phyloP scores from a whole-genome alignment of 23 tunicate species.

The Oikopleura dioica region DNA sequence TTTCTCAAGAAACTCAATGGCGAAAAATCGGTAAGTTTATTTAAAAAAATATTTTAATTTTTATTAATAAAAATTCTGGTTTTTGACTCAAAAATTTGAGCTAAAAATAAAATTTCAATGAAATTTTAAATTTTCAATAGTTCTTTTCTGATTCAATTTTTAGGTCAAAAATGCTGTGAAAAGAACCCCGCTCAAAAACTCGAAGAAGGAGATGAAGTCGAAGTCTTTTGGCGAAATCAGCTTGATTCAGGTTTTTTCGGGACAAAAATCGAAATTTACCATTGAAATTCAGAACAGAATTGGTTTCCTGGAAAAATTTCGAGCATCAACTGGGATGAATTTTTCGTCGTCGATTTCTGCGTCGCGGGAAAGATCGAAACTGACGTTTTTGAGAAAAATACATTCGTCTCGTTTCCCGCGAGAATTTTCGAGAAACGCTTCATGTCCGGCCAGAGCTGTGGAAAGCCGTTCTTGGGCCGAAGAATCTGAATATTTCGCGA shows the following conservation, averaged over 20 bases:
- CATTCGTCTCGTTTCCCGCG: background rate
- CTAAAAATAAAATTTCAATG: no score
- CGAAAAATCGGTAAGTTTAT: no score
- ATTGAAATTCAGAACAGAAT: no score
- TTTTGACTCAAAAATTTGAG: no score
- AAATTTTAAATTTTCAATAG: no score
- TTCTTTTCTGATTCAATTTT: no score
- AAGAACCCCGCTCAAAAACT: no score
- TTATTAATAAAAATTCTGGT: no score
- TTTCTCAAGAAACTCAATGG: no score
- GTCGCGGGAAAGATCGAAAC: background rate
- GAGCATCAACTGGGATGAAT: background rate
- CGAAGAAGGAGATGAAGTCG: slow-evolving; percentile 6
- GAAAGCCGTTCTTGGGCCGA: background rate
- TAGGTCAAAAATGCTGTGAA: no score
- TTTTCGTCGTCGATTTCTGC: background rate
- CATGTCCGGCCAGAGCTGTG: background rate
- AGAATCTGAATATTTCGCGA: background rate
- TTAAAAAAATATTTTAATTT: no score
- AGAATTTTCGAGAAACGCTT: background rate
- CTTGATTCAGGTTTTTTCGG: background rate
- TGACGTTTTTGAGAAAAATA: slow-evolving; percentile 5
- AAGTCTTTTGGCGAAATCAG: background rate
- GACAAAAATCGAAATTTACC: no score
- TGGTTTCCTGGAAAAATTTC: background rate